Base-by-base conservation (phyloP, 35 echinoderm and acorn worm genomes). In the Lytechinus pictus region DNA sequence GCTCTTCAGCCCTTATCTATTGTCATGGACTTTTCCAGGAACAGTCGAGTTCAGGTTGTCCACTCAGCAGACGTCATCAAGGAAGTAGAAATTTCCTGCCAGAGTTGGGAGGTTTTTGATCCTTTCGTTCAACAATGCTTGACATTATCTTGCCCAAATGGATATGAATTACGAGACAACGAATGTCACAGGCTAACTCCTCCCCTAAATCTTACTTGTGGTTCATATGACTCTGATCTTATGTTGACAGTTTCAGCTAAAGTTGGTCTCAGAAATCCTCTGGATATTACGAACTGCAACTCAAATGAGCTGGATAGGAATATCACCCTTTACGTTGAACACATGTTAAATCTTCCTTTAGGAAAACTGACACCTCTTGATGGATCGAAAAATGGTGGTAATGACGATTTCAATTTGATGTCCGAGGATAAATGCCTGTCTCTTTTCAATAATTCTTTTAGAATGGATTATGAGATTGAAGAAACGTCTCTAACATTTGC, bases 181-280 rank as follows among this genome's bases (percentile, higher is more conserved):
- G 55, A 11, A 54, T 93, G 92, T 27, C 11, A 55, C 52, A 33
- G 92, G 55, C 2, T 57, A 54, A 28, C 52, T 3, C 92, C 92
- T 54, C 92, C 92, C 21, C 53, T 93, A 16, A 93, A 93, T 93
- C 52, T 93, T 28, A 55, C 92, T 27, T 93, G 92, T 93, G 92
- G 92, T 28, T n/a, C 53, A 33, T n/a, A 93, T 55, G 53, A 93
- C 54, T 24, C 92, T 57, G 92, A 93, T 57, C 54, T 93, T 33
- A 93, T 7, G 10, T 10, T 93, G 54, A 10, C 11, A 28, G 10
- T 93, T 27, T 93, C 92, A n/a, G 92, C 55, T 27, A 54, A 28
- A 33, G 27, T 90, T 54, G 52, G 52, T 13, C 29, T 90, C 19
- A 24, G 19, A 24, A 16, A 79, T 7, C 66, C 16, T 24, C 19